Percentiles rank a stretch among this genome's conserved stretches.
These are phyloP conservation scores for Lasaia peninsularis DNA, from an alignment of 1,140 invertebrate genomes.

Conservation along the genomic window DNA sequence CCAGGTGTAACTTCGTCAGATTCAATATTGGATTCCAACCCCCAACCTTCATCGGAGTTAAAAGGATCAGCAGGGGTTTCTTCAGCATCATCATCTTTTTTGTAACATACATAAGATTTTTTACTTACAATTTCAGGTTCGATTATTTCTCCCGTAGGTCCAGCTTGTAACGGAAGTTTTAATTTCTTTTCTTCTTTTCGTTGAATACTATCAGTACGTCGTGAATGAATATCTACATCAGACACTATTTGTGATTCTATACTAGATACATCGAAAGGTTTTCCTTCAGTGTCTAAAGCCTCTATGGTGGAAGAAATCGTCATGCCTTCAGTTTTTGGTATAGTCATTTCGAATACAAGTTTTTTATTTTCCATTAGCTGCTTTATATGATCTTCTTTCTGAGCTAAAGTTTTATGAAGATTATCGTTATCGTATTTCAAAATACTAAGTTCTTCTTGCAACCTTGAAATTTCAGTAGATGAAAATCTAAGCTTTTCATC, in stretches of 20 bases:
- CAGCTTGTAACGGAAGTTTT: constrained; percentile 19
- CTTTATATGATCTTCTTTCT: constrained; percentile 64
- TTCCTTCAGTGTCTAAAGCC: constrained; percentile 41
- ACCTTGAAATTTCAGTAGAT: constrained; percentile 29
- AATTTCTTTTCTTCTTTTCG: constrained; percentile 39
- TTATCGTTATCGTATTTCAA: constrained; percentile 44
- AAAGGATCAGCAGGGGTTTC: constrained; percentile 49
- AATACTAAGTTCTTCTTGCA: constrained; percentile 32
- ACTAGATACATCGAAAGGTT: constrained; percentile 36
- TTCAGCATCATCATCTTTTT: constrained; percentile 32
- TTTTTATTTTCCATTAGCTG: constrained; percentile 57
- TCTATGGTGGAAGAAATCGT: constrained; percentile 68
- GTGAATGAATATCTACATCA: constrained; percentile 29
- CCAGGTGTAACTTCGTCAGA: constrained; percentile 40
- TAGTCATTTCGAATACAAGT: constrained; percentile 67
- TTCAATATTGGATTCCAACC: constrained; percentile 48
- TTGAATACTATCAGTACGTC: constrained; percentile 6
- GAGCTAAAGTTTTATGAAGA: constrained; percentile 32
- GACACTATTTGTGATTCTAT: constrained; percentile 62
- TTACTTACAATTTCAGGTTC: constrained; percentile 69
- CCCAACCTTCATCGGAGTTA: constrained; percentile 71
- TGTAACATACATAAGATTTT: constrained; percentile 75
- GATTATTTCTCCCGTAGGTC: constrained; percentile 20
- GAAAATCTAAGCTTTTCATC: constrained; percentile 31
- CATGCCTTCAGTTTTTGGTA: constrained; percentile 70